phyloP scores from a whole-genome alignment of 1,140 invertebrate species.

The Hyles vespertilio region DNA sequence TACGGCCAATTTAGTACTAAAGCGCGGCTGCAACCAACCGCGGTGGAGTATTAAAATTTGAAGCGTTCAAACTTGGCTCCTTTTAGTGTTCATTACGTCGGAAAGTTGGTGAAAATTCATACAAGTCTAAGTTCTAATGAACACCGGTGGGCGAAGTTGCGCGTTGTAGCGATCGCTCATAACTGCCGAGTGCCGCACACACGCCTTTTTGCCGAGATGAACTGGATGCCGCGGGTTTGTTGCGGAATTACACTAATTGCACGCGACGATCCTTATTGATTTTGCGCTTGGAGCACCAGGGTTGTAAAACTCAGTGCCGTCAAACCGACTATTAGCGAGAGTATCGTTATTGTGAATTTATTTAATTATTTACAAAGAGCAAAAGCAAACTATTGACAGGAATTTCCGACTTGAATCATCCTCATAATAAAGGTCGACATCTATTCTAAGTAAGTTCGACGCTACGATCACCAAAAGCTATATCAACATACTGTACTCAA shows the following conservation, averaged over 20 bases:
- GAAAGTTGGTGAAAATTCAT: constrained; percentile 71
- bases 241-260: constrained; percentile 8
- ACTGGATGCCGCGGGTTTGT: constrained; percentile 14
- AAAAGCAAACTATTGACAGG: too few relatives aligned
- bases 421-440: too few relatives aligned
- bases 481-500: too few relatives aligned
- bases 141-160: constrained; percentile 59
- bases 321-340: not conserved
- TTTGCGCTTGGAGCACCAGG: not conserved
- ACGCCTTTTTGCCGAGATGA: constrained; percentile 43
- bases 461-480: too few relatives aligned
- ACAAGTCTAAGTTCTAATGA: constrained; percentile 73
- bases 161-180: constrained; percentile 39
- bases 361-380: not conserved
- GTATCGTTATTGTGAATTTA: not conserved
- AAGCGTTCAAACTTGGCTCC: constrained; percentile 67
- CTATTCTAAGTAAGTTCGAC: too few relatives aligned
- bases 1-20: constrained; percentile 48
- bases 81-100: constrained; percentile 71
- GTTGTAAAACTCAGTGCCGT: too few relatives aligned
- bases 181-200: constrained; percentile 14
- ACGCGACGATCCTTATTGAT: constrained; percentile 1
- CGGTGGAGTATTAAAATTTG: constrained; percentile 64
- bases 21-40: constrained; percentile 36
- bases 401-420: too few relatives aligned